A percentile compares a stretch with the other conserved stretches of the same genome.
These are phyloP conservation scores for Saguinus midas DNA, from an alignment of 2,113 vertebrate species.

Conservation along the genomic window DNA sequence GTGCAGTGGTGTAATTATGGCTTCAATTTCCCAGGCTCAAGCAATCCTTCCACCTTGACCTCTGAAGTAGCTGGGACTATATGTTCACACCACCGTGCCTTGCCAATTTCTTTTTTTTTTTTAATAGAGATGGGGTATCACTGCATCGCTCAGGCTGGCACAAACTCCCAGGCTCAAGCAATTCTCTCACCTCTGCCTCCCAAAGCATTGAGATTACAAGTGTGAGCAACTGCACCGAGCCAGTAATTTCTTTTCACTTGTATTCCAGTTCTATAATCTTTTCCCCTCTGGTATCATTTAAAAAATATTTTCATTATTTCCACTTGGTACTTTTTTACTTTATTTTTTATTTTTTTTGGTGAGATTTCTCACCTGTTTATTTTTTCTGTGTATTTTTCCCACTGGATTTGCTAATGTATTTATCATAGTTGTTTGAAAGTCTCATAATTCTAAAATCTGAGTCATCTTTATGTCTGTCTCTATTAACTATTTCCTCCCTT, in stretches of 20 bases:
- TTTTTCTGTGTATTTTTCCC: background rate
- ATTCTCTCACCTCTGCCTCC: no score
- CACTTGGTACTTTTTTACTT: background rate
- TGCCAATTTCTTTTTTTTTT: no score
- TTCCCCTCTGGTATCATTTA: background rate
- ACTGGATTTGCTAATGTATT: background rate
- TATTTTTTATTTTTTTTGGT: background rate
- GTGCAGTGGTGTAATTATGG: no score
- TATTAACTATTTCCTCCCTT: background rate
- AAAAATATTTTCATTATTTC: background rate
- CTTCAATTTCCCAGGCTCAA: no score
- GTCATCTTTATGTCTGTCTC: background rate
- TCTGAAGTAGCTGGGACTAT: no score
- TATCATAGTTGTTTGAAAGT: background rate
- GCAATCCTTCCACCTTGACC: no score
- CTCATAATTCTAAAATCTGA: background rate
- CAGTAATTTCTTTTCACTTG: background rate
- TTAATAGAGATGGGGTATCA: no score
- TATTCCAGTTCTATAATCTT: background rate
- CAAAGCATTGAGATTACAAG: no score
- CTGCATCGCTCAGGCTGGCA: no score
- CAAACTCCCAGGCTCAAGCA: no score
- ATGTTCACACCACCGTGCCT: no score
- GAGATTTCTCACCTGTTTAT: background rate
- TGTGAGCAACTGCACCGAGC: no score